These are phyloP conservation scores for Labia minor DNA, from an alignment of 2,888 invertebrate genomes.

Conservation along the genomic window DNA sequence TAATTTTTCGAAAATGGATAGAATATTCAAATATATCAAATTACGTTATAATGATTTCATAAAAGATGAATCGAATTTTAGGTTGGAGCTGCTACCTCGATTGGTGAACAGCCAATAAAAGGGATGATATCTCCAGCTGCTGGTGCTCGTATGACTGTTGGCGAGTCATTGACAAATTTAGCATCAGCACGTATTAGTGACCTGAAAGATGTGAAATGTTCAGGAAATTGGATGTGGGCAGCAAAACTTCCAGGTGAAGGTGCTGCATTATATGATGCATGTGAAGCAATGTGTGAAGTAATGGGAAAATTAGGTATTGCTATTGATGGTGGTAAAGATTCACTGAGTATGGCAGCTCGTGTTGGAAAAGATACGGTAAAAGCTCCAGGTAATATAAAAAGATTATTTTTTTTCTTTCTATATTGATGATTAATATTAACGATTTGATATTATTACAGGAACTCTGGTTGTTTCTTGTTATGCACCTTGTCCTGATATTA, in stretches of 20 bases:
- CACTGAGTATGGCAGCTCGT: constrained; percentile 91
- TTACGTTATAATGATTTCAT: too few relatives aligned
- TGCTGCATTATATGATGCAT: constrained; percentile 74
- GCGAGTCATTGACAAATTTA: constrained; percentile 87
- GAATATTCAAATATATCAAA: too few relatives aligned
- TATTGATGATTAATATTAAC: too few relatives aligned
- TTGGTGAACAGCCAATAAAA: constrained; percentile 95
- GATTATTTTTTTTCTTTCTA: too few relatives aligned
- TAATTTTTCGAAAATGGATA: too few relatives aligned
- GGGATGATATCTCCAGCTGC: constrained; percentile 70
- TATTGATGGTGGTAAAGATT: constrained; percentile 95
- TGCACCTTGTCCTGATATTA: constrained; percentile 86
- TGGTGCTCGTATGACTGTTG: constrained; percentile 89
- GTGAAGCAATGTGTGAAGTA: constrained; percentile 73
- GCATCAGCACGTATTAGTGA: constrained; percentile 55
- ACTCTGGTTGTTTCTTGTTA: constrained; percentile 93
- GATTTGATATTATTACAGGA: too few relatives aligned
- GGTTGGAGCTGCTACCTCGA: constrained; percentile 84
- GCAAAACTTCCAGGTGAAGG: constrained; percentile 92
- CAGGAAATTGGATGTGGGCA: constrained; percentile 99
- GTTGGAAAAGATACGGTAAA: constrained; percentile 53
- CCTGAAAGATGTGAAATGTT: constrained; percentile 84
- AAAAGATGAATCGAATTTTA: constrained; percentile 30
- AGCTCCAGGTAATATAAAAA: constrained; percentile 46
- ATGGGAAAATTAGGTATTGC: constrained; percentile 78